Evolutionary conservation across 2,113 vertebrate genomes (phyloP), one percentile per base, ranked within the genome.

Genomic region (Myrmecobius fasciatus): DNA sequence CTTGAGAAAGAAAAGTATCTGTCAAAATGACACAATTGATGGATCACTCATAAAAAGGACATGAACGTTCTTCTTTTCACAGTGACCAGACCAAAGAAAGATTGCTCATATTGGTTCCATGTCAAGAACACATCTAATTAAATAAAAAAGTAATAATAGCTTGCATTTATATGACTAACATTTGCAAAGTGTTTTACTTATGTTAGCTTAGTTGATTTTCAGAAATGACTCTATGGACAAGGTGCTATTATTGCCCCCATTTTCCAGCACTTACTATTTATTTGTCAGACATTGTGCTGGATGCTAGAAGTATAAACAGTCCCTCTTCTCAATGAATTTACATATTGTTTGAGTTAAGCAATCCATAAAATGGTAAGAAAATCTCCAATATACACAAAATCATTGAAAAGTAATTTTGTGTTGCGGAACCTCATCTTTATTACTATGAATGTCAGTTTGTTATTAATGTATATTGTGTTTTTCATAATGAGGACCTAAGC

Each of bases 1-100:
- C 43, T 28, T 0, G 3, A 89, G 92, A 91, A 96, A 94, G 95
- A 93, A 95, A 95, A 91, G 25, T 54, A 97, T 96, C 95, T 54
- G 92, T 96, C 95, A 95, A 94, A 96, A 49, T 96, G 96, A 95
- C 95, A 95, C 53, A 95, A 94, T 36, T 56, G 92, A 95, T 91
- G 28, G 91, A 83, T 92, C 67, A 93, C 53, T 43, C 56, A 91
- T 91, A 93, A 93, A 46, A 97, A 94, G 47, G 90, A 89, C 96
- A 54, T 60, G 89, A 5, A 83, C 97, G 97, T 97, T 97, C 48
- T 97, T 89, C 89, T 93, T 91, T 60, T n/a, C 17, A 31, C 89
- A 91, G 43, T 52, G 43, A 51, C 48, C 93, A 96, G 47, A 94
- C 90, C 95, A 93, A 93, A 89, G 89, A 60, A 89, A 56, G 54